phyloP scores from a whole-genome alignment of 2,797 vertebrate species.

The Amphiprion clarkii region DNA sequence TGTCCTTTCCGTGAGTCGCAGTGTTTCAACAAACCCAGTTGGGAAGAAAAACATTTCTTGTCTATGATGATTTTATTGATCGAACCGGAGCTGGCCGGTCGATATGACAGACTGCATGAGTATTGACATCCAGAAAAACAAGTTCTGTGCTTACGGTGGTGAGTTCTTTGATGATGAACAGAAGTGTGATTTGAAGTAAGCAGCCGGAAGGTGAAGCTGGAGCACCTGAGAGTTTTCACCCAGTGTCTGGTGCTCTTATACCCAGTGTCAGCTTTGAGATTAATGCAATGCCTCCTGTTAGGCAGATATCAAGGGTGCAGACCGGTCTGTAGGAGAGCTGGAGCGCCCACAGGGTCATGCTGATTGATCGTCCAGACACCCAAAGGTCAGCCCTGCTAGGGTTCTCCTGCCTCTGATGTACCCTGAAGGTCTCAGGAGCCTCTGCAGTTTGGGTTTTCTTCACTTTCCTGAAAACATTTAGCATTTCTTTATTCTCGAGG shows the following conservation, averaged over 20 bases:
- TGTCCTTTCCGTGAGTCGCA: constrained; percentile 79
- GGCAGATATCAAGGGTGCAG: constrained; percentile 62
- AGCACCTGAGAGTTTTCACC: constrained; percentile 8
- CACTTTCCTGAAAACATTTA: constrained; percentile 24
- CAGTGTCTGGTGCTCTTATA: constrained; percentile 21
- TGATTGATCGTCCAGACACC: constrained; percentile 71
- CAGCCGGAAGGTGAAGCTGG: not conserved
- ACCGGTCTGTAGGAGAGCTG: constrained; percentile 22
- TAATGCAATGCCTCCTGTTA: constrained; percentile 66
- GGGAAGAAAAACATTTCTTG: constrained; percentile 36
- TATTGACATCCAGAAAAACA: not conserved
- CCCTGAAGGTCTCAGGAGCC: constrained; percentile 32
- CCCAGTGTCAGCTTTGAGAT: constrained; percentile 61
- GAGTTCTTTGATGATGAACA: not conserved
- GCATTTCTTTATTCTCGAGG: constrained; percentile 32
- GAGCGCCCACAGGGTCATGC: constrained; percentile 51
- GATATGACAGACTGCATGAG: not conserved
- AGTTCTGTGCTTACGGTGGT: not conserved
- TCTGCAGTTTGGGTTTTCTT: constrained; percentile 30
- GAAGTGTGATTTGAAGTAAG: not conserved
- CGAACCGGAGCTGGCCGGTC: not conserved
- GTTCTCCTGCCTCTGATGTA: constrained; percentile 25
- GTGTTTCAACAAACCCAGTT: constrained; percentile 44
- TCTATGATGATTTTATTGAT: constrained; percentile 28
- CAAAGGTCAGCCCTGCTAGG: constrained; percentile 60